Evolutionary conservation across 2,113 vertebrate species (phyloP).

Genomic region (Synchiropus splendidus): DNA sequence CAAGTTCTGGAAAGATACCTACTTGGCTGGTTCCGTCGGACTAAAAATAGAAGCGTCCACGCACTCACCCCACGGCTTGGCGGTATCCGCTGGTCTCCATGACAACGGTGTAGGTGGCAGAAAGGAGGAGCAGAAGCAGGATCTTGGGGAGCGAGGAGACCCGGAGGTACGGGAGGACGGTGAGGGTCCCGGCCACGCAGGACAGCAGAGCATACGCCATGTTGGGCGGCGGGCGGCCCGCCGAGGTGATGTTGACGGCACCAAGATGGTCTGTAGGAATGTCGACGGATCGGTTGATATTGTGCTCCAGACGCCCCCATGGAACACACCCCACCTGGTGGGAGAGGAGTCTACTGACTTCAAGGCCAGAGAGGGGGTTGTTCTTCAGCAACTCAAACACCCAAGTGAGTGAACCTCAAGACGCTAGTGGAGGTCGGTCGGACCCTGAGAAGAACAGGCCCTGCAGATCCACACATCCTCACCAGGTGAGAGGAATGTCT

Average conservation of each 20-base stretch:
- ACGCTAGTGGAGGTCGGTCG: no score
- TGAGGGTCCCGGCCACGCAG: conserved; percentile 84
- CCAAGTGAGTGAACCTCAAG: no score
- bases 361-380: no score
- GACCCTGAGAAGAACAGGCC: no score
- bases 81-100: conserved; percentile 90
- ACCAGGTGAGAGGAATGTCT: no score
- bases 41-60: neutral
- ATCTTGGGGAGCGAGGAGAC: conserved; percentile 93
- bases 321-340: conserved; percentile 85
- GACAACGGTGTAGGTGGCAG: conserved; percentile 78
- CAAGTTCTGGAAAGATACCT: no score
- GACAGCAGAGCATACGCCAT: conserved; percentile 85
- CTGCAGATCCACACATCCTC: no score
- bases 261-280: conserved; percentile 35
- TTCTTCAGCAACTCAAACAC: no score
- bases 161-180: conserved; percentile 83
- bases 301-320: conserved; percentile 66
- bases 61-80: conserved; percentile 75
- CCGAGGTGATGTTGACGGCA: conserved; percentile 55
- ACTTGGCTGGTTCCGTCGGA: no score
- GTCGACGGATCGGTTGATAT: conserved; percentile 70
- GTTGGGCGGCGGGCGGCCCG: conserved; percentile 70
- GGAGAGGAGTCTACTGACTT: neutral
- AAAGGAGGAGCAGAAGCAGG: conserved; percentile 82